Evolutionary conservation across 2,797 vertebrate genomes (phyloP), one percentile per base, ranked within the genome.

Genomic region (Megalops cyprinoides): DNA sequence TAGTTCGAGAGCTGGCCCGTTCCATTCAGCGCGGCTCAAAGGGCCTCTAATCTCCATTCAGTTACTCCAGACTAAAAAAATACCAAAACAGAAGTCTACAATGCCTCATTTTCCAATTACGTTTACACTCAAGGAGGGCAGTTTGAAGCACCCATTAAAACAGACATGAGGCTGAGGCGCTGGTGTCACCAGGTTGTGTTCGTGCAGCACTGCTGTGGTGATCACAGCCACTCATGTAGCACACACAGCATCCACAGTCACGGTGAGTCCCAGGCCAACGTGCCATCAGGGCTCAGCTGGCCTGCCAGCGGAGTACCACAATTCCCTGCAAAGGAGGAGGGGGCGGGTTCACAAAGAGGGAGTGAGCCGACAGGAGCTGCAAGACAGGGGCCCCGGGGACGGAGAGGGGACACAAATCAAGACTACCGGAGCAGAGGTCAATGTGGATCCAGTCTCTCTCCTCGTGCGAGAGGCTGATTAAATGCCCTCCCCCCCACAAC

Each of bases 381-480:
- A 39, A 12, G 81, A 81, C 49, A 65, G 71, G 44, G 79, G 56
- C 84, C 89, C 81, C 79, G 25, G 76, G 84, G 85, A 87, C 53
- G 25, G 62, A 39, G 78, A 82, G 73, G 79, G 79, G 82, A 88
- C 86, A 80, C 83, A 82, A 82, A 85, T 90, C 81, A 78, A 79
- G 83, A 77, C 51, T 71, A 37, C 39, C 25, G 8, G 69, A 28
- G 46, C 85, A 39, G 84, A 84, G 87, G 87, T 87, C 85, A 88
- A 76, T 37, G 69, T 87, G 76, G 75, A 78, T 71, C 28, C 10
- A 77, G 75, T 60, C 48, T 34, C 12, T 18, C 51, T 74, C 39
- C 74, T 37, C 28, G 42, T 48, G 69, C 34, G 14, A 18, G 69
- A 20, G 28, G 55, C 81, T 78, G 76, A 82, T 74, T 82, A 78